Conservation (phyloP, 2,797 vertebrate species). For the Mormyrops attenuatus region DNA sequence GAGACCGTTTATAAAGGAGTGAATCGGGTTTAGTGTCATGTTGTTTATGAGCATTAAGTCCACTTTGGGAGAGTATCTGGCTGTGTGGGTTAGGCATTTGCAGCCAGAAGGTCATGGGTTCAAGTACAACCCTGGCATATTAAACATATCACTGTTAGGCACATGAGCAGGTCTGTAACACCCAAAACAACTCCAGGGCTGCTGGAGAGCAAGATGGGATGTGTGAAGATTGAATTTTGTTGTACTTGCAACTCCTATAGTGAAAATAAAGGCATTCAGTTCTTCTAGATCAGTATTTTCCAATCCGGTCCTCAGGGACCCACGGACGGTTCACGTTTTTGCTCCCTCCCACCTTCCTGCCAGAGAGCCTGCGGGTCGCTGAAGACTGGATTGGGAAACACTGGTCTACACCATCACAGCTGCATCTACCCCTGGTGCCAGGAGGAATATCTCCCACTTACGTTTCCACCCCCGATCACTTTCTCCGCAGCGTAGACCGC, state of each 20-base stretch:
- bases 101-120: background rate
- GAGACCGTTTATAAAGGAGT: background rate
- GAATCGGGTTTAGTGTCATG: background rate
- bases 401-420: background rate
- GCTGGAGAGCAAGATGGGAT: background rate
- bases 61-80: background rate
- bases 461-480: slow-evolving; percentile 86
- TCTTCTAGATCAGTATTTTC: background rate
- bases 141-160: background rate
- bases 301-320: background rate
- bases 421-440: background rate
- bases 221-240: background rate
- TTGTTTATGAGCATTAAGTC: background rate
- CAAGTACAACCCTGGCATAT: background rate
- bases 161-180: background rate
- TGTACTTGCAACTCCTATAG: background rate
- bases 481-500: slow-evolving; percentile 90
- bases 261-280: background rate
- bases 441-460: slow-evolving; percentile 50
- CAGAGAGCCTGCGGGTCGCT: background rate
- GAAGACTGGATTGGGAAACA: background rate
- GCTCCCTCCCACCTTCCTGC: background rate
- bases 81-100: background rate
- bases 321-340: background rate
- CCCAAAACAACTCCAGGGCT: background rate